Evolutionary conservation across 2,113 vertebrate genomes (phyloP), one percentile per base, ranked within the genome.

Genomic region (Oncorhynchus masou): DNA sequence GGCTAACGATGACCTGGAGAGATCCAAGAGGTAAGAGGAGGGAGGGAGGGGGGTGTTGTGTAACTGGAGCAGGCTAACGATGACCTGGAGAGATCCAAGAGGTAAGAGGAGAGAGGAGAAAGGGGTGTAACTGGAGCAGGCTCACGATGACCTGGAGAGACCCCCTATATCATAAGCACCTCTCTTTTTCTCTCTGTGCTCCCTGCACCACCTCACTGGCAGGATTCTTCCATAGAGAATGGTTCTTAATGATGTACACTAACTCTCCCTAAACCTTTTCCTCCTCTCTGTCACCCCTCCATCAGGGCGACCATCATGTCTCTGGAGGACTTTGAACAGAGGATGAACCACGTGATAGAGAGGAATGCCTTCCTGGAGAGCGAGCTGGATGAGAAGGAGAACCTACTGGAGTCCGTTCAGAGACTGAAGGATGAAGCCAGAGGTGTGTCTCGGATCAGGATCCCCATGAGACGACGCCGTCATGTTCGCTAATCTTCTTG

Each of bases 291-390:
- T 25, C 74, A 29, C 22, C 29, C 0, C 39, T 45, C 39, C 39
- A 45, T 11, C 83, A 99, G 97, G 79, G 96, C 95, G 15, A 97
- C 97, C 16, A 98, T 99, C 85, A 98, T 97, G 95, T 97, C 97
- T 0, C 90, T 99, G 85, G 97, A 99, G 82, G 97, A 99, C 81
- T 99, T 99, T 82, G 97, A 99, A 77, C 96, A 96, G 84, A 93
- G 96, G 77, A 93, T 98, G 92, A 99, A 99, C 90, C 95, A 98
- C 68, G 96, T 96, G 31, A 99, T 99, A 6, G 97, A 99, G 89
- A 94, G 96, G 82, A 99, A 98, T 39, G 97, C 97, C 72, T 97
- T 98, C 86, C 91, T 99, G 80, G 97, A 99, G 91, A 98, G 96
- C 24, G 97, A 99, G 70, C 92, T 99, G 68, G 97, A 99, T 1